phyloP scores from a whole-genome alignment of 1,140 invertebrate species.

The Drosophila auraria region DNA sequence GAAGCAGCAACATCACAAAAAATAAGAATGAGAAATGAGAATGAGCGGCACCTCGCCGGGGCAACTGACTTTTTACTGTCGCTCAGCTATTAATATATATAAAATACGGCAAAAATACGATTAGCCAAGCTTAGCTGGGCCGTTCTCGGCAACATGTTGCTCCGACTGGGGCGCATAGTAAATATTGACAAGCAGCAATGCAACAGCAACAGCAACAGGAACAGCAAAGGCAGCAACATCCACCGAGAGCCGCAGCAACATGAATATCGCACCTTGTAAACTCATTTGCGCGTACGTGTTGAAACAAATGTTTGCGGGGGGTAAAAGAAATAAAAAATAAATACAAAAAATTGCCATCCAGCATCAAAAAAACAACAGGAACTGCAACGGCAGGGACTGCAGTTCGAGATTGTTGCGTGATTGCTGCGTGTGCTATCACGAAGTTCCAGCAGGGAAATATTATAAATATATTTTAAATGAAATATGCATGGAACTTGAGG shows the following conservation, averaged over 20 bases:
- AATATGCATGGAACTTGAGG: not conserved
- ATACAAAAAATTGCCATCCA: constrained; percentile 33
- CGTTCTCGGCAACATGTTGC: constrained; percentile 71
- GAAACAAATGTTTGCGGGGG: constrained; percentile 85
- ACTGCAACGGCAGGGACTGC: constrained; percentile 21
- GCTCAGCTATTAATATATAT: constrained; percentile 78
- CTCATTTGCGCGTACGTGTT: constrained; percentile 85
- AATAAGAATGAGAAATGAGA: constrained; percentile 39
- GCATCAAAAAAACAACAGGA: constrained; percentile 44
- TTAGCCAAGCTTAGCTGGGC: constrained; percentile 56
- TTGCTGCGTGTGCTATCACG: constrained; percentile 24
- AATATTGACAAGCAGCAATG: constrained; percentile 71
- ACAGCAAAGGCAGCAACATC: constrained; percentile 42
- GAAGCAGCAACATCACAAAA: constrained; percentile 33
- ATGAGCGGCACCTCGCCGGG: constrained; percentile 54
- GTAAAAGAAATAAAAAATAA: constrained; percentile 45
- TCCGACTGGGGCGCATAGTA: constrained; percentile 66
- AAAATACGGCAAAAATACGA: constrained; percentile 78
- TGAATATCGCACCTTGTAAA: constrained; percentile 85
- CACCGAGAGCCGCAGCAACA: constrained; percentile 60
- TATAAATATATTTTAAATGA: not conserved
- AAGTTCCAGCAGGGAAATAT: not conserved
- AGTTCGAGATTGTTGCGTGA: constrained; percentile 35
- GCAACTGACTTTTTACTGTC: constrained; percentile 20
- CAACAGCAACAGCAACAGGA: constrained; percentile 52